Conservation (phyloP, 2,797 vertebrate species). For the Anguilla pacifica region DNA sequence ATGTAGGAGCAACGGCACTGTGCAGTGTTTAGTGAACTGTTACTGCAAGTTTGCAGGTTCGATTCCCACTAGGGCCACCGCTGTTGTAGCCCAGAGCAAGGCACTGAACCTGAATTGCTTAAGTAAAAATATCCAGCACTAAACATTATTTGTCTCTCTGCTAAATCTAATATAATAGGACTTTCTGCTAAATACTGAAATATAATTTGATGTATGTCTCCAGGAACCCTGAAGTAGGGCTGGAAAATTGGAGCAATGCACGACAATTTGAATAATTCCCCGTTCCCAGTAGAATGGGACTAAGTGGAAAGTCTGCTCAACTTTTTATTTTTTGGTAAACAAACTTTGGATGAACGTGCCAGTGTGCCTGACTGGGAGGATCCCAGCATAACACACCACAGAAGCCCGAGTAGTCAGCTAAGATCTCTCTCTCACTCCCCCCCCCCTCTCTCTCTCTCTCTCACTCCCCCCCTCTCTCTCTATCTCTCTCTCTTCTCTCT, state of each 20-base stretch:
- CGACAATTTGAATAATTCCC: constrained; percentile 68
- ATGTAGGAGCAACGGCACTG: no score
- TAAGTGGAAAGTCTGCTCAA: constrained; percentile 11
- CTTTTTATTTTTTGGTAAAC: not conserved
- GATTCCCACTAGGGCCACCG: no score
- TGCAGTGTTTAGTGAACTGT: no score
- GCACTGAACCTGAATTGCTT: no score
- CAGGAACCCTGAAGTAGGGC: constrained; percentile 59
- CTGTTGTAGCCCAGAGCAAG: no score
- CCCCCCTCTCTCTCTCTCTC: not conserved
- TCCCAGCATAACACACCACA: not conserved
- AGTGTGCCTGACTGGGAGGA: not conserved
- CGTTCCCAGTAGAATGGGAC: constrained; percentile 35
- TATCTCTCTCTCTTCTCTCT: not conserved
- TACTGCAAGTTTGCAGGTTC: no score
- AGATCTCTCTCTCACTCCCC: no score
- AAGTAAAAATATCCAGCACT: no score
- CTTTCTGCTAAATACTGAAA: no score
- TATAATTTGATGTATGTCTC: constrained; percentile 39
- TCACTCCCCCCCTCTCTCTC: not conserved
- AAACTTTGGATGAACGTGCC: not conserved
- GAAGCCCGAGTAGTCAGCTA: not conserved
- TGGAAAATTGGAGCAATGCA: constrained; percentile 64
- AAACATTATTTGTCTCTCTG: no score
- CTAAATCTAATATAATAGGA: no score